Evolutionary conservation across 2,113 vertebrate genomes (phyloP).

Genomic region (Myotis yumanensis): DNA sequence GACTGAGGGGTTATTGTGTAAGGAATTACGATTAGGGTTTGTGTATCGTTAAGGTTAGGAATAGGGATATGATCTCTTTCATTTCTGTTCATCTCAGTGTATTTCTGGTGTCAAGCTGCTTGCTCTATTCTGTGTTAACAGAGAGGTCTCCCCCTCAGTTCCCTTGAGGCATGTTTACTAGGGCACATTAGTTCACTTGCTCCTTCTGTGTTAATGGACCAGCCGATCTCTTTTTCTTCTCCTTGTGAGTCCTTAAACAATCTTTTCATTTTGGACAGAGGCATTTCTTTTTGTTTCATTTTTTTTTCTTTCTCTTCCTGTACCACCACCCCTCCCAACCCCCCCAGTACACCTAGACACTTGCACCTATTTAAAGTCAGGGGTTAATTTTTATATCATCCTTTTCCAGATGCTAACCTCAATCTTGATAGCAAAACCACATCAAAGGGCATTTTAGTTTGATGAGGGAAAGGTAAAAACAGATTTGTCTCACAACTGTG

Average conservation of each 20-base stretch:
- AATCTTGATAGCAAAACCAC: background rate
- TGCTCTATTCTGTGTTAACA: slow-evolving; percentile 69
- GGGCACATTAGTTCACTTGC: slow-evolving; percentile 48
- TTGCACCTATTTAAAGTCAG: background rate
- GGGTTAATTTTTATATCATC: background rate
- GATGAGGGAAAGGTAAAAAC: background rate
- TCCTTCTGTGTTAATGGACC: slow-evolving; percentile 62
- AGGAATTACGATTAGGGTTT: slow-evolving; percentile 69
- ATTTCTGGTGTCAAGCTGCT: slow-evolving; percentile 44
- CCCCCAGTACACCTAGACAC: background rate
- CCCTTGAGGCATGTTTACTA: background rate
- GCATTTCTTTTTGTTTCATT: background rate
- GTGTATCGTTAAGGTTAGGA: slow-evolving; percentile 62
- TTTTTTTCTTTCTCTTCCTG: background rate
- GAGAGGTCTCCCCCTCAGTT: slow-evolving; percentile 58
- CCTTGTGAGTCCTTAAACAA: slow-evolving; percentile 2
- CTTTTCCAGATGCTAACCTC: background rate
- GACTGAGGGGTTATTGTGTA: slow-evolving; percentile 68
- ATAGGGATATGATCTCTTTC: slow-evolving; percentile 51
- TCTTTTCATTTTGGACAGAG: background rate
- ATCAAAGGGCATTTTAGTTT: background rate
- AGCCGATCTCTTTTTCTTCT: slow-evolving; percentile 57
- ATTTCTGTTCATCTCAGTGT: slow-evolving; percentile 49
- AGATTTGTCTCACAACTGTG: background rate
- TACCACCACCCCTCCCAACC: too few relatives aligned